A percentile compares a stretch with the other conserved stretches of the same genome.
phyloP scores from a whole-genome alignment of 92 coral and sea anemone species.

The Zoanthus gigantus region DNA sequence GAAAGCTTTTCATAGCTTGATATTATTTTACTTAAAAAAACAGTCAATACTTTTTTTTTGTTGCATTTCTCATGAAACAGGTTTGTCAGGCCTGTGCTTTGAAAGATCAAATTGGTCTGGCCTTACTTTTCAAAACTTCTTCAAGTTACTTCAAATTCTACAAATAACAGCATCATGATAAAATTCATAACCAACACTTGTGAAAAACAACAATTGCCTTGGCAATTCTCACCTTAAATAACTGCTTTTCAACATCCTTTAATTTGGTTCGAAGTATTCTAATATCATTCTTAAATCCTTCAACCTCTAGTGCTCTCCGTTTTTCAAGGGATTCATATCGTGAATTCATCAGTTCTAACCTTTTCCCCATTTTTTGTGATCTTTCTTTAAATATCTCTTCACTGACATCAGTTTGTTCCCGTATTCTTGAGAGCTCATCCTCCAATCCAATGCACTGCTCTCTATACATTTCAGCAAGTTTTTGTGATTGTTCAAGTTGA shows the following conservation, averaged over 20 bases:
- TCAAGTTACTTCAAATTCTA: too few species aligned
- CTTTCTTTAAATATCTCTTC: conserved; percentile 95
- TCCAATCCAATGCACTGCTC: conserved; percentile 98
- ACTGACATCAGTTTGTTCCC: conserved; percentile 96
- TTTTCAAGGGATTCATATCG: conserved; percentile 93
- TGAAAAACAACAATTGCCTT: too few species aligned
- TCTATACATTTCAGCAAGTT: conserved; percentile 97
- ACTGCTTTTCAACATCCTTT: conserved; percentile 93
- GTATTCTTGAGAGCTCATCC: conserved; percentile 90
- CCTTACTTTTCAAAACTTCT: too few species aligned
- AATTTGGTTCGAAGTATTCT: conserved; percentile 92
- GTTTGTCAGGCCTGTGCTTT: too few species aligned
- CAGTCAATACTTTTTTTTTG: too few species aligned
- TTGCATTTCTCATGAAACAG: too few species aligned
- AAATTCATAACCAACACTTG: too few species aligned
- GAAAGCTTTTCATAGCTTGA: too few species aligned
- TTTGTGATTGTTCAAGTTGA: conserved; percentile 94
- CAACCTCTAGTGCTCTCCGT: conserved; percentile 93
- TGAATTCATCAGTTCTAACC: conserved; percentile 89
- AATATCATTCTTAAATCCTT: conserved; percentile 96
- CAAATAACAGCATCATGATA: too few species aligned
- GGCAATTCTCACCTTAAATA: conserved; percentile 75
- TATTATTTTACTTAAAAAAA: too few species aligned
- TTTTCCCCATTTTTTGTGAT: conserved; percentile 91
- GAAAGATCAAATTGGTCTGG: too few species aligned